Base-by-base conservation (phyloP, 2,113 vertebrate genomes). In the Ochotona princeps region DNA sequence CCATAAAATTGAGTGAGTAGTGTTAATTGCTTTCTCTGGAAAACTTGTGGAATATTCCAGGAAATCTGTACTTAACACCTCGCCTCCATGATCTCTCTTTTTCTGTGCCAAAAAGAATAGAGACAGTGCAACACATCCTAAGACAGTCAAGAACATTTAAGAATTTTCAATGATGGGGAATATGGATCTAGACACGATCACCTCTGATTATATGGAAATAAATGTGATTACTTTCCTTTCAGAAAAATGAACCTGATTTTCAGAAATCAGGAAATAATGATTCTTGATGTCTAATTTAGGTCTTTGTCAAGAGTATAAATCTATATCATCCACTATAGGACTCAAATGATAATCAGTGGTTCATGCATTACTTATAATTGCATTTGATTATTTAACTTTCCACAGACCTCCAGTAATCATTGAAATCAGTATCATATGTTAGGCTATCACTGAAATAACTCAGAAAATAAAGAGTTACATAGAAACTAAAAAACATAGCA, bases 321-420 rank as follows among this genome's bases (percentile, higher is more conserved):
- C 2, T 49, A 1, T 25, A 49, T 70, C 60, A 89, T 6, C 82
- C 14, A 78, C n/a, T 67, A 25, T 2, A 65, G 30, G 28, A 21
- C 73, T 66, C 54, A 70, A 74, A 35, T 78, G 57, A 47, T 30
- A 63, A 32, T 86, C 12, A 57, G 30, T 10, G 72, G n/a, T 66
- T 2, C 18, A n/a, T 87, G 82, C 38, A 2, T 69, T 61, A 73
- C 18, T 87, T 89, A 66, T 38, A 61, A 47, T 87, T 90, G 49
- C 21, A 74, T 83, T 92, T 83, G 57, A 23, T 65, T 18, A 65
- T 92, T 93, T 89, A 28, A 47, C 15, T 78, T 89, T 87, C 30
- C 30, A 80, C 12, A 75, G 63, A 85, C 8, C 15, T 32, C 73
- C 17, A 32, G 25, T 65, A 80, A 38, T 26, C 70, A 38, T 0